phyloP scores from a whole-genome alignment of 2,888 invertebrate species.

The Campaea margaritaria region DNA sequence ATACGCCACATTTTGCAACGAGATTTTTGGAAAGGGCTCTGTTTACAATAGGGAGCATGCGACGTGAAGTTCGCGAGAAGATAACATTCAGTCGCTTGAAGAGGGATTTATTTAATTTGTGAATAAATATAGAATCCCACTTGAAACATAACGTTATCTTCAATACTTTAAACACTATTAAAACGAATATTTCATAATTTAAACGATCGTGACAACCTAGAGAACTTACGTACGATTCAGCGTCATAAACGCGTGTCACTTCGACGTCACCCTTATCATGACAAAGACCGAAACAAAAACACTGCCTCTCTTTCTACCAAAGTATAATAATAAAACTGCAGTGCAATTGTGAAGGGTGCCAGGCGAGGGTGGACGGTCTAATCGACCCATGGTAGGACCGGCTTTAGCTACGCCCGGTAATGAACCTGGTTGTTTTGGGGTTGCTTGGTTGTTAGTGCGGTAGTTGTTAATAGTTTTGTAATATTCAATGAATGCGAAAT shows the following conservation, averaged over 20 bases:
- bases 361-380: conserved; percentile 68
- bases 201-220: too few species aligned
- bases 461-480: conserved; percentile 34
- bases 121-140: too few species aligned
- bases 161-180: too few species aligned
- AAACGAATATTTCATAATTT: too few species aligned
- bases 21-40: conserved; percentile 44
- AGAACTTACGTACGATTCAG: neutral
- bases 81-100: too few species aligned
- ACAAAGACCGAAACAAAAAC: conserved; percentile 45
- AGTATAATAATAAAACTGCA: conserved; percentile 53
- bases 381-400: conserved; percentile 64
- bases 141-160: too few species aligned
- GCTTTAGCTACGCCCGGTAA: conserved; percentile 73
- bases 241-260: neutral
- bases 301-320: conserved; percentile 50
- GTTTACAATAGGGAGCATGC: too few species aligned
- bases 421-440: conserved; percentile 74
- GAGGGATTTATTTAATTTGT: too few species aligned
- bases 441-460: conserved; percentile 51
- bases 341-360: conserved; percentile 53
- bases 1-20: conserved; percentile 59
- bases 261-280: conserved; percentile 41
- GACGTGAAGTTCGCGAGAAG: too few species aligned
- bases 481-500: conserved; percentile 30